Evolutionary conservation across 2,888 invertebrate species (phyloP).

Genomic region (Scrobipalpa atriplicella): DNA sequence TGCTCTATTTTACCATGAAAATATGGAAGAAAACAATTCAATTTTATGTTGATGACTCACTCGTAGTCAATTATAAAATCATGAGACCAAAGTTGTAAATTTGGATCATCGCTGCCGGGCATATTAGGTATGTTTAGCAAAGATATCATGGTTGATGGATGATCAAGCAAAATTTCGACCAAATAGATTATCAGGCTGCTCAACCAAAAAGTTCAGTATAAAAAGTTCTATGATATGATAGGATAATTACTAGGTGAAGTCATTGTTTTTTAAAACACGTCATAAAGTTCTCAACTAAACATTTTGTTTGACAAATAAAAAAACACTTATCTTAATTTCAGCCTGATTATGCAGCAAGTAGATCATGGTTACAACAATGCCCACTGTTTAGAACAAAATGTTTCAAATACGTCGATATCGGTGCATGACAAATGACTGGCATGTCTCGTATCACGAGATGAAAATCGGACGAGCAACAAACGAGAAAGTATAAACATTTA

Average conservation of each 20-base stretch:
- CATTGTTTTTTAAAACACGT: no score
- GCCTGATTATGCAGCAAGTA: background rate
- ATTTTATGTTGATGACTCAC: no score
- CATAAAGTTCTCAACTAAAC: background rate
- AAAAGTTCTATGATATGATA: no score
- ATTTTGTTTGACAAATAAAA: background rate
- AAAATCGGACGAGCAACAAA: slow-evolving; percentile 61
- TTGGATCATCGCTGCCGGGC: background rate
- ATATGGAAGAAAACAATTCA: no score
- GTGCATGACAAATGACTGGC: slow-evolving; percentile 76
- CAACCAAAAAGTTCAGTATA: no score
- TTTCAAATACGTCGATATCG: slow-evolving; percentile 41
- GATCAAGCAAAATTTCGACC: slow-evolving; percentile 27
- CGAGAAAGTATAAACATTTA: slow-evolving; percentile 81
- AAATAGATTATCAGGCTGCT: background rate
- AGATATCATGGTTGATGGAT: slow-evolving; percentile 3
- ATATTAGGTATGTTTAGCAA: background rate
- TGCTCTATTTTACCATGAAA: no score
- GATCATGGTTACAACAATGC: slow-evolving; percentile 22
- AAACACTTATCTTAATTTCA: background rate
- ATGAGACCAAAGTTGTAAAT: background rate
- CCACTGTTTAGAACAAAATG: slow-evolving; percentile 37
- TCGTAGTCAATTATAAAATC: background rate
- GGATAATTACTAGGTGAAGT: no score
- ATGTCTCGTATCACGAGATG: slow-evolving; percentile 64